These are phyloP conservation scores for Echinops telfairi DNA, from an alignment of 2,113 vertebrate genomes.

Conservation along the genomic window DNA sequence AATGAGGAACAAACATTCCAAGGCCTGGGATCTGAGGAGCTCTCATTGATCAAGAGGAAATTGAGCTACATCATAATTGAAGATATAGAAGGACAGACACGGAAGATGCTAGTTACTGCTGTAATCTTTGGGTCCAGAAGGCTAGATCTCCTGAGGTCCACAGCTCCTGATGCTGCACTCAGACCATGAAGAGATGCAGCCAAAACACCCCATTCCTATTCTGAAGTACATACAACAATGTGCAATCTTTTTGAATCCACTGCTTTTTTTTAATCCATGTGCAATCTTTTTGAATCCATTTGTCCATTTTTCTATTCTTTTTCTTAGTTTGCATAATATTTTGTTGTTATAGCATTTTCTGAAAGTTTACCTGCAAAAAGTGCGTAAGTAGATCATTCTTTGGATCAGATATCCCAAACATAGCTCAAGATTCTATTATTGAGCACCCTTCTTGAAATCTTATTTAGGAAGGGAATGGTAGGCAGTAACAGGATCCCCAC, in stretches of 20 bases:
- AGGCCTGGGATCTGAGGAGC: accelerated
- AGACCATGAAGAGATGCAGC: background rate
- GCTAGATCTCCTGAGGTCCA: background rate
- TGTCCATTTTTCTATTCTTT: background rate
- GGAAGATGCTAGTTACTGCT: background rate
- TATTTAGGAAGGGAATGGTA: background rate
- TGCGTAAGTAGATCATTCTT: background rate
- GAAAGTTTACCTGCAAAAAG: background rate
- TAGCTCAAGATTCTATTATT: background rate
- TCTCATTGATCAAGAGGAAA: accelerated
- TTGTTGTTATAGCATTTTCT: background rate
- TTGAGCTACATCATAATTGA: background rate
- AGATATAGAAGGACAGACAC: too few species aligned
- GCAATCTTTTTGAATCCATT: background rate
- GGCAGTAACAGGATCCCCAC: background rate
- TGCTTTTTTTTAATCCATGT: too few species aligned
- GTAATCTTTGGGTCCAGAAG: background rate
- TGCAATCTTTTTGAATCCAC: background rate
- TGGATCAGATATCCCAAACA: background rate
- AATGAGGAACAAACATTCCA: background rate
- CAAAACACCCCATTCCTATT: background rate
- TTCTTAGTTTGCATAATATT: too few species aligned
- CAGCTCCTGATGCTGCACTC: background rate
- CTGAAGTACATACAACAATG: background rate
- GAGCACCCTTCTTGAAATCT: background rate